phyloP scores from a whole-genome alignment of 2,797 vertebrate species.

The Orientallactaga sibirica region DNA sequence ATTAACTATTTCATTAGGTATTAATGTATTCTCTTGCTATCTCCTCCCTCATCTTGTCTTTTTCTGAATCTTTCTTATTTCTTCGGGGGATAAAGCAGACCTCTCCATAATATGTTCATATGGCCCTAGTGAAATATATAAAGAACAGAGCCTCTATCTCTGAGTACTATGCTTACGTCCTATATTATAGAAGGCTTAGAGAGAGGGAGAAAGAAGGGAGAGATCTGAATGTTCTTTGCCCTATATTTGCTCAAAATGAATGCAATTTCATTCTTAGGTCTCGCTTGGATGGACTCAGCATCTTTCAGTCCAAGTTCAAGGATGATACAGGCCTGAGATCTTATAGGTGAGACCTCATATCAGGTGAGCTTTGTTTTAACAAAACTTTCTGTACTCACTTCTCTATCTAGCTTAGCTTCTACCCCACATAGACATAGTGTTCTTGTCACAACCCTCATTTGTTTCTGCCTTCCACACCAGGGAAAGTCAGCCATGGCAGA shows the following conservation, averaged over 20 bases:
- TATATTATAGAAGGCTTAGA: not conserved
- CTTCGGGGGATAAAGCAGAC: not conserved
- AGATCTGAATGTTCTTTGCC: not conserved
- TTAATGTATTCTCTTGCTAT: not conserved
- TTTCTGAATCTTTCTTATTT: slow-evolving; percentile 41
- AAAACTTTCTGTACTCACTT: not conserved
- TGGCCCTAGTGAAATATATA: slow-evolving; percentile 8
- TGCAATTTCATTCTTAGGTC: not conserved
- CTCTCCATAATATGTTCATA: not conserved
- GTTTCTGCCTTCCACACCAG: not conserved
- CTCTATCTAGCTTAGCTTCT: not conserved
- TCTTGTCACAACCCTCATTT: not conserved
- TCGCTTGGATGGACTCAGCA: not conserved
- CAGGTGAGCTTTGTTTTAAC: not conserved
- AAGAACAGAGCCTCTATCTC: not conserved
- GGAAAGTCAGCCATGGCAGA: not conserved
- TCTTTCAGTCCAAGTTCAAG: not conserved
- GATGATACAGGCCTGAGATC: not conserved
- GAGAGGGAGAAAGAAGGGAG: not conserved
- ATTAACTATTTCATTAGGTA: not conserved
- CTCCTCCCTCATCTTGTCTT: not conserved
- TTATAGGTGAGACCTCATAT: not conserved
- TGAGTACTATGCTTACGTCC: slow-evolving; percentile 9
- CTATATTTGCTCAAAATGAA: not conserved
- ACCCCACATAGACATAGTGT: not conserved